Conservation (phyloP, 2,113 vertebrate species). For the Strix aluco region DNA sequence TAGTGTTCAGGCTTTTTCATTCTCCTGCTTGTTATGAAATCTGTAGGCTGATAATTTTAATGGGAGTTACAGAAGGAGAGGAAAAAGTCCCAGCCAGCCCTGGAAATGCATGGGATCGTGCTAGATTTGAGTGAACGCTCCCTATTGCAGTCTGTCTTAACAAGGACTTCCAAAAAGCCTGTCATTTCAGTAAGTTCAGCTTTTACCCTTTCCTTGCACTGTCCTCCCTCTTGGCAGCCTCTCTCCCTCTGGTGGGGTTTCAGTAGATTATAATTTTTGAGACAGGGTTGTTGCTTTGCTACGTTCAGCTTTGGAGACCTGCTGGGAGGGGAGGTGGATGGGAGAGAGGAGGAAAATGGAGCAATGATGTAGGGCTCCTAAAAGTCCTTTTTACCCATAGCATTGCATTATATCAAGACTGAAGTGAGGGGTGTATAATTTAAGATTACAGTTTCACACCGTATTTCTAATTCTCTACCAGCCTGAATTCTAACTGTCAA, state of each 20-base stretch:
- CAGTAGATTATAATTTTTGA: not conserved
- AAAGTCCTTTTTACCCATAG: not conserved
- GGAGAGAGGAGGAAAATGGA: not conserved
- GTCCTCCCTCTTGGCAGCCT: not conserved
- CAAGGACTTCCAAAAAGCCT: conserved; percentile 7
- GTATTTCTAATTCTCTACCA: not conserved
- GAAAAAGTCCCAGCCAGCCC: not conserved
- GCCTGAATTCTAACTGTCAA: not conserved
- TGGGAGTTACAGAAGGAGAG: conserved; percentile 25
- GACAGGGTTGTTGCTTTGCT: not conserved
- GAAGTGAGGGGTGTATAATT: not conserved
- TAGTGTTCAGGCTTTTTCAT: conserved; percentile 18
- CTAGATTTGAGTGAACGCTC: not conserved
- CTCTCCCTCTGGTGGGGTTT: not conserved
- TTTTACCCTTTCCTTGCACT: not conserved
- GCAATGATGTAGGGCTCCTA: not conserved
- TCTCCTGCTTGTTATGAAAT: conserved; percentile 48
- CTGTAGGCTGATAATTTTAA: conserved; percentile 57
- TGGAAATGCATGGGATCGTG: not conserved
- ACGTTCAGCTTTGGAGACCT: not conserved
- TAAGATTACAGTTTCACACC: not conserved
- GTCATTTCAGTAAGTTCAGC: conserved; percentile 12
- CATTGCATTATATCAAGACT: accelerated
- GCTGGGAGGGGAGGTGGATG: not conserved
- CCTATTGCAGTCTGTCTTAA: not conserved